These are phyloP conservation scores for Florisuga fusca DNA, from an alignment of 2,797 vertebrate genomes.

Conservation along the genomic window DNA sequence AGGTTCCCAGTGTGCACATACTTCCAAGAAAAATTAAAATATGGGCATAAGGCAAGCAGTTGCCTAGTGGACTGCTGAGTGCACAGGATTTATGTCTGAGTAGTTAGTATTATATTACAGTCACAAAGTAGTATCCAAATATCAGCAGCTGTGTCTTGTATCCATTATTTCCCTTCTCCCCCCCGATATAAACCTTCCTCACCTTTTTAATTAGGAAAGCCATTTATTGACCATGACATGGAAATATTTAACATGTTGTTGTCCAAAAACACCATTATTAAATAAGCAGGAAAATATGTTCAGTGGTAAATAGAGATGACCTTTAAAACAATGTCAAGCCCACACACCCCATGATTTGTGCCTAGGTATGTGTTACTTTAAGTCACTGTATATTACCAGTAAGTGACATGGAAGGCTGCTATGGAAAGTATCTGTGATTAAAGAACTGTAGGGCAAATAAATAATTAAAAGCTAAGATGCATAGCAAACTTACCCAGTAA, in stretches of 20 bases:
- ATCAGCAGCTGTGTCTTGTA: conserved; percentile 62
- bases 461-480: conserved; percentile 3
- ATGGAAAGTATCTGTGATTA: conserved; percentile 14
- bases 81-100: conserved; percentile 34
- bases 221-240: conserved; percentile 47
- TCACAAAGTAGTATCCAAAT: conserved; percentile 57
- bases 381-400: neutral
- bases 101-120: conserved; percentile 60
- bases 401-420: conserved; percentile 29
- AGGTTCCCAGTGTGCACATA: neutral
- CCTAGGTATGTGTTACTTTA: conserved; percentile 14
- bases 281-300: conserved; percentile 65
- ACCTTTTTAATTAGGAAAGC: conserved; percentile 69
- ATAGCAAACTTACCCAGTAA: neutral
- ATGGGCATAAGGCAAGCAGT: conserved; percentile 5
- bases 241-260: conserved; percentile 58
- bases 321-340: conserved; percentile 57
- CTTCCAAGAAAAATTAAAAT: conserved; percentile 44
- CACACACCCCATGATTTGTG: conserved; percentile 41
- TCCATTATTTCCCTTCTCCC: conserved; percentile 52
- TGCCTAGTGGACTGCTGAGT: conserved; percentile 35
- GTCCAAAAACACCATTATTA: conserved; percentile 38
- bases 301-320: conserved; percentile 51
- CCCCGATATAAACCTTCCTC: conserved; percentile 56
- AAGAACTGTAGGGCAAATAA: neutral